Evolutionary conservation across 2,888 invertebrate species (phyloP).

Genomic region (Matsumyia berberina): DNA sequence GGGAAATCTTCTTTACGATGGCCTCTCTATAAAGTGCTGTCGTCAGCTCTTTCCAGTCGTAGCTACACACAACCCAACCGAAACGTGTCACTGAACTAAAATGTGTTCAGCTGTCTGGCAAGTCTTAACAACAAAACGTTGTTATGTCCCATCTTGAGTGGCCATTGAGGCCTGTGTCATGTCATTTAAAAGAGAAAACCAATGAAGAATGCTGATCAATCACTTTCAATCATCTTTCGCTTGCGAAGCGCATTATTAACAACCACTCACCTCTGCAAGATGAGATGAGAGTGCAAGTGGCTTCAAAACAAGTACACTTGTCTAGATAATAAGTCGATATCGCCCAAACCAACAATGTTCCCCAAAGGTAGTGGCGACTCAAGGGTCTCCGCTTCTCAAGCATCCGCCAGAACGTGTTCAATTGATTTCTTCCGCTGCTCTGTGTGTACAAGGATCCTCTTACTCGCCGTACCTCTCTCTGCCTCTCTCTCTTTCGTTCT

Average conservation of each 20-base stretch:
- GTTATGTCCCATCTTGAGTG: not conserved
- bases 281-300: constrained; percentile 48
- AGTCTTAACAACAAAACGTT: not conserved
- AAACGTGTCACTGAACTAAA: no score
- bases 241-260: constrained; percentile 57
- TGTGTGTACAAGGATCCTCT: constrained; percentile 28
- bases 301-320: constrained; percentile 61
- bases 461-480: no score
- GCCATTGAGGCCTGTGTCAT: not conserved
- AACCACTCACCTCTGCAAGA: constrained; percentile 26
- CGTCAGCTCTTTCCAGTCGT: no score
- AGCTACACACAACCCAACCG: no score
- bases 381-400: constrained; percentile 60
- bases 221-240: constrained; percentile 57
- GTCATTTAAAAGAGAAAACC: constrained; percentile 1
- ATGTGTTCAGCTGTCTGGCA: no score
- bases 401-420: constrained; percentile 72
- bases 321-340: constrained; percentile 72
- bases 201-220: constrained; percentile 69
- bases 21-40: no score
- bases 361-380: constrained; percentile 59
- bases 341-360: constrained; percentile 26
- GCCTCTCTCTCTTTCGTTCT: constrained; percentile 20
- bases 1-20: no score
- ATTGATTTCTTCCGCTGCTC: constrained; percentile 67